Evolutionary conservation across 1,140 invertebrate genomes (phyloP).

Genomic region (Hycleus cichorii): DNA sequence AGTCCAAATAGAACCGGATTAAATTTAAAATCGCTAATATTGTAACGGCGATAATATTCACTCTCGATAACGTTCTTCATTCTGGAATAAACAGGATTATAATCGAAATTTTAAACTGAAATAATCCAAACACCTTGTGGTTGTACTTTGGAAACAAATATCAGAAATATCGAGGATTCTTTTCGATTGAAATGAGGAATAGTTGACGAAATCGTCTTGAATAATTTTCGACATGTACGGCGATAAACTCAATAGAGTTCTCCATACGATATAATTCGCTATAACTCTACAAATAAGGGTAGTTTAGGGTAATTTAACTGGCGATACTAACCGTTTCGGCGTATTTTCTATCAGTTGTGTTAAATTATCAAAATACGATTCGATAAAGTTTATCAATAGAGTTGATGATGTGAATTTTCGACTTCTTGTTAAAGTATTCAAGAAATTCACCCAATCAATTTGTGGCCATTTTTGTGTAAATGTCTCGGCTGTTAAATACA

Average conservation of each 20-base stretch:
- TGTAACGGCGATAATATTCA: slow-evolving; percentile 5
- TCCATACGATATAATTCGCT: slow-evolving; percentile 18
- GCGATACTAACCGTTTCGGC: background rate
- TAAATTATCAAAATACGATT: no score
- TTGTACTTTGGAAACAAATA: background rate
- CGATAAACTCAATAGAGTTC: slow-evolving; percentile 3
- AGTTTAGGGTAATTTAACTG: no score
- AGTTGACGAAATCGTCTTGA: background rate
- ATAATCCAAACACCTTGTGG: no score
- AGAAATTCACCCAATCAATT: slow-evolving; percentile 19
- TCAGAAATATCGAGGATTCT: background rate
- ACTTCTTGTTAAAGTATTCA: slow-evolving; percentile 15
- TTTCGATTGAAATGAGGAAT: background rate
- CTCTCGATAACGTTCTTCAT: slow-evolving; percentile 7
- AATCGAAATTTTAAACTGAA: no score
- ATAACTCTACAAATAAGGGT: slow-evolving; percentile 4
- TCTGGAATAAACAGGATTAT: background rate
- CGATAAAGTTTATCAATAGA: no score
- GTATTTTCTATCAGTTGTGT: background rate
- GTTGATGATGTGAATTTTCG: no score
- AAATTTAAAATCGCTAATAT: background rate
- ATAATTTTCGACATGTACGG: slow-evolving; percentile 7
- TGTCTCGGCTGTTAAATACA: no score
- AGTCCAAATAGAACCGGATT: slow-evolving; percentile 5
- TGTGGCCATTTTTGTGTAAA: background rate